Evolutionary conservation across 2,113 vertebrate species (phyloP), one percentile per base, ranked within the genome.

Genomic region (Steatornis caripensis): DNA sequence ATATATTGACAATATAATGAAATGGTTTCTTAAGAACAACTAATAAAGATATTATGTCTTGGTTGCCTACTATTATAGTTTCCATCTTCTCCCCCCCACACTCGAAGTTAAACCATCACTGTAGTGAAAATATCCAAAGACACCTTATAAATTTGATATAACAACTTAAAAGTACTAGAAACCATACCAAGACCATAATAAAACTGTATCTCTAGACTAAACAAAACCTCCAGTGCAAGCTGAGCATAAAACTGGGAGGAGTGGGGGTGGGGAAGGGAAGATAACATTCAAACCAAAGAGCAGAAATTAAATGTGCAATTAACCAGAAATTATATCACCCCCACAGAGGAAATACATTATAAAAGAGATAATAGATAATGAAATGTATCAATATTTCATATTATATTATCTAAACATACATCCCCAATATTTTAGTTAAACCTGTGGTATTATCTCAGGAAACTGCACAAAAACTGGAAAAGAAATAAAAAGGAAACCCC

Each of bases 161-260:
- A 43, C 4, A 76, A 66, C 70, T 69, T 53, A 46, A 6, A 91
- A 93, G 80, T 12, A 86, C 54, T 21, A 82, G 24, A 69, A 92
- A 58, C 51, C 60, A 92, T 29, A 11, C 15, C 30, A 75, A 90
- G 46, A 81, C 18, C 5, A 21, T 61, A 51, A 79, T 77, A 79
- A 87, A 94, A 83, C n/a, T 27, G 6, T 53, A 89, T 76, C 41
- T 82, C 82, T 68, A 97, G 92, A 97, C 94, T 96, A 97, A 96
- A 97, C 93, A 95, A 95, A 94, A 68, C 51, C 21, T 2, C 51
- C 51, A 66, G 55, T 14, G 41, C 54, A 79, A 84, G 71, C 1
- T 26, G 49, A 91, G 75, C 15, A 4, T 60, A 81, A 64, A 70
- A 58, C 2, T 0, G 24, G 9, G 64, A 12, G 11, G 34, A 65